These are phyloP conservation scores for Acanthis flammea DNA, from an alignment of 2,797 vertebrate species.

Conservation along the genomic window DNA sequence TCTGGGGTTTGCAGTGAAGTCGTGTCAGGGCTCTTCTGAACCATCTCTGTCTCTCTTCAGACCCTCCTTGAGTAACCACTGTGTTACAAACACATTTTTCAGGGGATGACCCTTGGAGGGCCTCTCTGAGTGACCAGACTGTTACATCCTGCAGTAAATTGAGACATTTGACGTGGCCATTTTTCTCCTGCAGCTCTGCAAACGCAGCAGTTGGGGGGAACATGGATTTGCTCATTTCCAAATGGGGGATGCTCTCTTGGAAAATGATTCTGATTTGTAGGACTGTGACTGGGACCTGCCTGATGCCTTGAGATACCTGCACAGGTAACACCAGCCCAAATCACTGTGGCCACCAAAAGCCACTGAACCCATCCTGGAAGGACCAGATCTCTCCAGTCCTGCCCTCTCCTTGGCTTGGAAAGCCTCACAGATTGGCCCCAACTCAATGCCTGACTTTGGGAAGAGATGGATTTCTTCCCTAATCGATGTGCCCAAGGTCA, in stretches of 20 bases:
- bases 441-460: background rate
- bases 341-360: background rate
- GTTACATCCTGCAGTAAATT: background rate
- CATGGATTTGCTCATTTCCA: background rate
- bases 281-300: background rate
- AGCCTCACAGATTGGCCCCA: background rate
- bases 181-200: background rate
- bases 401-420: background rate
- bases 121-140: background rate
- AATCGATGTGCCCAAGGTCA: background rate
- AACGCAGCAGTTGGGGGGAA: background rate
- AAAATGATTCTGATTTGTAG: background rate
- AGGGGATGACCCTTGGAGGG: background rate
- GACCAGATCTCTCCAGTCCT: background rate
- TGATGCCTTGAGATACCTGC: background rate
- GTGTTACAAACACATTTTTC: background rate
- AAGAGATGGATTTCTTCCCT: background rate
- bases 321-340: background rate
- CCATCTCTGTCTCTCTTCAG: background rate
- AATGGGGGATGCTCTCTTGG: background rate
- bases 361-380: background rate
- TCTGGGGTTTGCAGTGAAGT: background rate
- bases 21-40: rapidly evolving
- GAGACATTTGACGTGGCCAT: background rate
- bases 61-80: background rate